These are phyloP conservation scores for Gyrodactylus salaris DNA, from an alignment of 1,140 invertebrate genomes.

Conservation along the genomic window DNA sequence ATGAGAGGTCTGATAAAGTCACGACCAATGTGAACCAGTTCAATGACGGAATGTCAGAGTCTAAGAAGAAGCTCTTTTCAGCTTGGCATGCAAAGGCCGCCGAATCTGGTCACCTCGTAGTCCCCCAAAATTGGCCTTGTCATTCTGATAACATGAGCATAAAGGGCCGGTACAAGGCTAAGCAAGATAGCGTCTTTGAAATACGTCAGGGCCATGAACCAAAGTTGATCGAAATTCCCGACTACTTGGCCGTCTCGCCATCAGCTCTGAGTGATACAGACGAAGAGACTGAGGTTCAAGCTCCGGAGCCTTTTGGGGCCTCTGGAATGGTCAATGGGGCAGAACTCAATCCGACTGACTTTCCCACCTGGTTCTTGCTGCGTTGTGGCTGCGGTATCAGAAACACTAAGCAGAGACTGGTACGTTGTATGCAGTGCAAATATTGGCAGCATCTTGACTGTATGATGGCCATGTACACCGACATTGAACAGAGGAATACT, in stretches of 20 bases:
- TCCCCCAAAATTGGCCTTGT: background rate
- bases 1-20: background rate
- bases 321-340: background rate
- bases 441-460: background rate
- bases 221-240: background rate
- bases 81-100: background rate
- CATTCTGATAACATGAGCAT: background rate
- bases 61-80: background rate
- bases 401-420: background rate
- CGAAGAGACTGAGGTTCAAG: background rate
- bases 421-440: background rate
- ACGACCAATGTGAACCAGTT: background rate
- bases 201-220: background rate
- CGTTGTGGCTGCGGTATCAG: background rate
- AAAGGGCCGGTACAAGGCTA: background rate
- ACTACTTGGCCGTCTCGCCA: background rate
- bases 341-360: background rate
- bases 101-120: background rate
- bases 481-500: background rate
- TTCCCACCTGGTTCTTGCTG: background rate
- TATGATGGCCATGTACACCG: background rate
- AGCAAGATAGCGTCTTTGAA: background rate
- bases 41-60: background rate
- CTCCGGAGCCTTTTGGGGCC: background rate
- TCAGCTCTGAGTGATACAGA: background rate